Evolutionary conservation across 2,888 invertebrate species (phyloP), one percentile per base, ranked within the genome.

Genomic region (Acanthococcus lagerstroemiae): DNA sequence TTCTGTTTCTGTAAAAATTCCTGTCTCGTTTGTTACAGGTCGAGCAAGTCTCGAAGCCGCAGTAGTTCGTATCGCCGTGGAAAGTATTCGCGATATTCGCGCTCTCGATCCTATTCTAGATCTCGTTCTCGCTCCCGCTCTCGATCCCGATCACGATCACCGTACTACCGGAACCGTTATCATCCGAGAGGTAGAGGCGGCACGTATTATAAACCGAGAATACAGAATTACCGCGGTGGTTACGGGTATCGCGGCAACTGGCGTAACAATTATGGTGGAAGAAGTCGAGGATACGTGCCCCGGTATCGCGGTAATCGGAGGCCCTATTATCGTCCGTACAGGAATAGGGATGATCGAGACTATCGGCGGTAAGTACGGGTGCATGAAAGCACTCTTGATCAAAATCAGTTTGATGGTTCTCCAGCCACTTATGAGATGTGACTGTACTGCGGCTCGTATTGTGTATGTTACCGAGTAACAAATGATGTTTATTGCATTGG

Each of bases 171-270:
- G 1, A 83, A 85, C 2, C 81, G 84, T 15, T 83, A 84, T 3
- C 80, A 81, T 7, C 25, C 79, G 80, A 60, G 82, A 21, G 80
- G 81, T 75, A 86, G 86, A 74, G 82, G 87, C 65, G 87, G 87
- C 69, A 87, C 87, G 0, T 88, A 88, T 76, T 88, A 88, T 78
- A 85, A 87, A 71, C 88, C 88, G 1, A 81, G 88, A 69, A 87
- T 87, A 80, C 86, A 86, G 74, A 80, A 81, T 21, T 83, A 81
- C 27, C 76, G 76, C 66, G 81, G 80, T 26, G 76, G 76, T 68
- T 81, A 81, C 26, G 76, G 76, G 68, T 81, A 81, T 65, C 75
- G 82, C n/a, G 80, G 81, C 9, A 61, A 52, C 24, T 61, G 61
- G 61, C 48, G 48, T 6, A 61, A 17, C 24, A 61, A 61, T 61